Evolutionary conservation across 2,113 vertebrate species (phyloP).

Genomic region (Misgurnus mizolepis): DNA sequence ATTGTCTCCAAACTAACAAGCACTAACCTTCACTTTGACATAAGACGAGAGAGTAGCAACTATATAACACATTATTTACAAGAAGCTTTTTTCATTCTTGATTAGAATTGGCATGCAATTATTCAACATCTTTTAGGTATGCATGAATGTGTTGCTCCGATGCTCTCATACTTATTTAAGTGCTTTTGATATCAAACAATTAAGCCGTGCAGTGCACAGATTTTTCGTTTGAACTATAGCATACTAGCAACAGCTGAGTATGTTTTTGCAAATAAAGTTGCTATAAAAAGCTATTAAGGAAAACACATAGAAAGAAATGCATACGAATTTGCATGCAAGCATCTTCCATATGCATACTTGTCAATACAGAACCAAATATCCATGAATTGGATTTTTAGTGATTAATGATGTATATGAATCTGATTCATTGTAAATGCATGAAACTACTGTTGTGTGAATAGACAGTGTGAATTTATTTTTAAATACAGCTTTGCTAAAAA

Average conservation of each 20-base stretch:
- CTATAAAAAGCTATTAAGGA: neutral
- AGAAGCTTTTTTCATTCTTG: neutral
- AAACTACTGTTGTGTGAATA: neutral
- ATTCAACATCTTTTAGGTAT: neutral
- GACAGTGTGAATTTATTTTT: neutral
- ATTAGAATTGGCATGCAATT: neutral
- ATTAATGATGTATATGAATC: neutral
- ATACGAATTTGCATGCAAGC: neutral
- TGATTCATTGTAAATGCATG: neutral
- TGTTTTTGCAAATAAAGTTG: neutral
- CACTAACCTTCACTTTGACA: slow-evolving; percentile 32
- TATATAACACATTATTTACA: neutral
- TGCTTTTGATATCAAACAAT: neutral
- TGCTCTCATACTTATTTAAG: neutral
- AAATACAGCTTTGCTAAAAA: no score
- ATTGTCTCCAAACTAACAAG: slow-evolving; percentile 20
- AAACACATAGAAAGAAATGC: neutral
- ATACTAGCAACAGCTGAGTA: neutral
- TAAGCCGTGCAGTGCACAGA: no score
- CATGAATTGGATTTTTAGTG: neutral
- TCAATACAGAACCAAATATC: neutral
- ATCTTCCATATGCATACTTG: neutral
- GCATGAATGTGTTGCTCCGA: neutral
- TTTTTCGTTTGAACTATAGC: no score
- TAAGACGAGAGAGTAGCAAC: neutral